phyloP scores from a whole-genome alignment of 2,113 vertebrate species.

The Caloenas nicobarica region DNA sequence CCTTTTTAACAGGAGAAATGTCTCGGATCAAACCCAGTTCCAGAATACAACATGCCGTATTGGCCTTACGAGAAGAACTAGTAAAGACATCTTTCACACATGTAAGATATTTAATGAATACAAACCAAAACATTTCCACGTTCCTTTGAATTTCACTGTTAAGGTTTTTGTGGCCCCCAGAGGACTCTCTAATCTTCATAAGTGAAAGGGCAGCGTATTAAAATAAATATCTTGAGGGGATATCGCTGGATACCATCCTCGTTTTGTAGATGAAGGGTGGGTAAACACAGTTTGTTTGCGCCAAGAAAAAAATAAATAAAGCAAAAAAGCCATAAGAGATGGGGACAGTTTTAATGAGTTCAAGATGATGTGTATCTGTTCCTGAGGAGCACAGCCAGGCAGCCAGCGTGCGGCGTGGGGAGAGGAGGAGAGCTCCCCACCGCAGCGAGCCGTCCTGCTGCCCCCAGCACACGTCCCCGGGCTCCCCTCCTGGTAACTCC shows the following conservation, averaged over 20 bases:
- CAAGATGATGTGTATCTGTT: background rate
- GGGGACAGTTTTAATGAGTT: background rate
- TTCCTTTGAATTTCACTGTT: slow-evolving; percentile 25
- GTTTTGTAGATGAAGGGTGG: background rate
- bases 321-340: accelerated
- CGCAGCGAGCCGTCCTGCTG: accelerated
- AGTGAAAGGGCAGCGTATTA: background rate
- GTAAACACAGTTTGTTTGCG: background rate
- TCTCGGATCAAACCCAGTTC: background rate
- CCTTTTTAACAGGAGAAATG: background rate
- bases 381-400: background rate
- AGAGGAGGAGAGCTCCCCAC: background rate
- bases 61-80: background rate
- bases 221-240: slow-evolving; percentile 15
- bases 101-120: background rate
- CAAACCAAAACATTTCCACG: background rate
- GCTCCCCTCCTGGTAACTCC: background rate
- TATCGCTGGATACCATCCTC: background rate
- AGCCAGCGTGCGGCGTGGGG: accelerated
- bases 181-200: background rate
- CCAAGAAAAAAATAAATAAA: background rate
- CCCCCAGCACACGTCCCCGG: accelerated
- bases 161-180: background rate
- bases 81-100: background rate
- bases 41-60: background rate